These are phyloP conservation scores for Hassar affinis DNA, from an alignment of 2,113 vertebrate species.

Conservation along the genomic window DNA sequence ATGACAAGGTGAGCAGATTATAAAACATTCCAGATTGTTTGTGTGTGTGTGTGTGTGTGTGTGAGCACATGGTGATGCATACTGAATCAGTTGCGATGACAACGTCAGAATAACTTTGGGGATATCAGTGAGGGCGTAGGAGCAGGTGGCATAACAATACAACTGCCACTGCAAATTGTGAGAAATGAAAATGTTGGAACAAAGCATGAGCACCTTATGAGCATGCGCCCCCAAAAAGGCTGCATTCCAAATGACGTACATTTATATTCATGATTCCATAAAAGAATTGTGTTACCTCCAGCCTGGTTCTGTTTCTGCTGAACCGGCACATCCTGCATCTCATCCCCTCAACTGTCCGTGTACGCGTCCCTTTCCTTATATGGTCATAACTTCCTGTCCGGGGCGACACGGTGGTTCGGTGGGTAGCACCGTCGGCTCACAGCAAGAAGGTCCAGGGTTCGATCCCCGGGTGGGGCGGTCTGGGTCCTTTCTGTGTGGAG, in stretches of 20 bases:
- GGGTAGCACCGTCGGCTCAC: too few relatives aligned
- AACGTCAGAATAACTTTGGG: neutral
- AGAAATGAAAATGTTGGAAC: neutral
- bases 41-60: slow-evolving; percentile 21
- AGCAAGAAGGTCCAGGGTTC: too few relatives aligned
- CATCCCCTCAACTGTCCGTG: too few relatives aligned
- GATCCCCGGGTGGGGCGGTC: too few relatives aligned
- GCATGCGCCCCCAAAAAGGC: too few relatives aligned
- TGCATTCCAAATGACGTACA: neutral
- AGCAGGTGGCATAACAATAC: slow-evolving; percentile 33
- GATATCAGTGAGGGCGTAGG: neutral
- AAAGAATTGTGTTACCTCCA: neutral
- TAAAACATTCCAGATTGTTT: slow-evolving; percentile 28
- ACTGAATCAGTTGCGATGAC: slow-evolving; percentile 27
- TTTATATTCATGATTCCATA: neutral
- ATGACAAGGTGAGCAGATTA: slow-evolving; percentile 5
- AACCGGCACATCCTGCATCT: neutral
- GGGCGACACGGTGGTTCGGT: too few relatives aligned
- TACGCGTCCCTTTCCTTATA: too few relatives aligned
- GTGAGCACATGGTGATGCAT: slow-evolving; percentile 15
- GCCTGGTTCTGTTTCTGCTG: too few relatives aligned
- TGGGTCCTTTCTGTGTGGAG: too few relatives aligned
- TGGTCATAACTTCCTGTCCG: too few relatives aligned
- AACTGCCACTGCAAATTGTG: neutral
- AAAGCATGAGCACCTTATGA: too few relatives aligned